Conservation (phyloP, 2,113 vertebrate species). For the Saimiri boliviensis region DNA sequence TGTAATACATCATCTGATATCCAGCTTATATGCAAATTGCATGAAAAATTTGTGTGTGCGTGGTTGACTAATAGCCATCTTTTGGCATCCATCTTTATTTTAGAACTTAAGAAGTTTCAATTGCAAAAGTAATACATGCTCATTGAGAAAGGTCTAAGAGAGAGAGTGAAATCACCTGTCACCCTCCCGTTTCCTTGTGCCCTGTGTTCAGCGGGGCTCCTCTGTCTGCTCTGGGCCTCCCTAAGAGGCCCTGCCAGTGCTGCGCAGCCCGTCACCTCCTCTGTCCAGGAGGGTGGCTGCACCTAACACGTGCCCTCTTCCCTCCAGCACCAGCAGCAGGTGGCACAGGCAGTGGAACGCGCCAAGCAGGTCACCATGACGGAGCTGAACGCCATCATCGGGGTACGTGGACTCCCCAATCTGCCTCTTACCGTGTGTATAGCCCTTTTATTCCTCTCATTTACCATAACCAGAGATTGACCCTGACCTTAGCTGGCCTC, state of each 20-base stretch:
- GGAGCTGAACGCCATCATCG: conserved; percentile 99
- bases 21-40: neutral
- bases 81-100: neutral
- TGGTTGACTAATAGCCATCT: neutral
- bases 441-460: conserved; percentile 94
- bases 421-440: conserved; percentile 99
- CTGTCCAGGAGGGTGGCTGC: rapidly evolving
- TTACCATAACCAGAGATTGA: conserved; percentile 85
- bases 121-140: neutral
- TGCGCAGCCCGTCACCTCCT: neutral
- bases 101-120: neutral
- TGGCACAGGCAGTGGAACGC: conserved; percentile 97
- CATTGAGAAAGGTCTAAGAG: neutral
- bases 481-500: conserved; percentile 80
- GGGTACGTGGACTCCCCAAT: conserved; percentile 99
- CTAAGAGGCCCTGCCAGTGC: neutral
- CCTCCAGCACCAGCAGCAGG: conserved; percentile 97
- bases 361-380: conserved; percentile 99
- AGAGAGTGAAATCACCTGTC: neutral
- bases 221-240: neutral
- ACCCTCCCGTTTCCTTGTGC: rapidly evolving
- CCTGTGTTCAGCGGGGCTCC: neutral
- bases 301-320: neutral
- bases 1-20: too few species aligned
- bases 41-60: rapidly evolving